Base-by-base conservation (phyloP, 2,888 invertebrate genomes). In the Trichogramma dendrolimi region DNA sequence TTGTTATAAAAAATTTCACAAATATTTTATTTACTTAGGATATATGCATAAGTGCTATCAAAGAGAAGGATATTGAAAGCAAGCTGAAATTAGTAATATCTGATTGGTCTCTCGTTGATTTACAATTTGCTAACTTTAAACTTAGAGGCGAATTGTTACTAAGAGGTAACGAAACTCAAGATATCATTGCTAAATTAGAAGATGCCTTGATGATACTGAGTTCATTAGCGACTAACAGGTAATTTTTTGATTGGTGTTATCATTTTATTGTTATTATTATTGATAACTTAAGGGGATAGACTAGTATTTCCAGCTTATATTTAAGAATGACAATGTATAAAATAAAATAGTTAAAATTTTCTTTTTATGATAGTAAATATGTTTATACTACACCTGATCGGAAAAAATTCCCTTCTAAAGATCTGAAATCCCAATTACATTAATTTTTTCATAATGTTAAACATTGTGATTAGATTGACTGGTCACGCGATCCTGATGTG, bases 21-120 rank as follows among this genome's bases (percentile, higher is more conserved):
- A 40, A 27, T 42, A 6, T 40, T 8, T 52, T 52, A 43, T 55
- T 55, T 14, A 14, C 72, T 41, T 65, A 89, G 87, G 94, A 94
- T 75, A 90, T 94, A 69, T 94, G 94, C 72, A 89, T 93, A 44
- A 89, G 92, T 72, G 94, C 94, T 0, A 87, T 90, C 0, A 94
- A 94, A 80, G 95, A 95, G 77, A 88, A 89, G 70, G 94, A 95
- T 70, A 94, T 94, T 65, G 94, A 94, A 81, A 90, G 89, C 0
- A 94, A 94, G 81, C 76, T 94, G 63, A 90, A 89, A 69, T 90
- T 91, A 80, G 85, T 92, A 0, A 86, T 90, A 46, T 81, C 86
- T 4, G 92, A 93, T 75, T 94, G 94, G 94, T 85, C 89, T 1
- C 74, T 85, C 4, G 84, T 92, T 0, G 87, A 89, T 66, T 78